Conservation (phyloP, 2,888 invertebrate genomes). For the Anarsia innoxiella region DNA sequence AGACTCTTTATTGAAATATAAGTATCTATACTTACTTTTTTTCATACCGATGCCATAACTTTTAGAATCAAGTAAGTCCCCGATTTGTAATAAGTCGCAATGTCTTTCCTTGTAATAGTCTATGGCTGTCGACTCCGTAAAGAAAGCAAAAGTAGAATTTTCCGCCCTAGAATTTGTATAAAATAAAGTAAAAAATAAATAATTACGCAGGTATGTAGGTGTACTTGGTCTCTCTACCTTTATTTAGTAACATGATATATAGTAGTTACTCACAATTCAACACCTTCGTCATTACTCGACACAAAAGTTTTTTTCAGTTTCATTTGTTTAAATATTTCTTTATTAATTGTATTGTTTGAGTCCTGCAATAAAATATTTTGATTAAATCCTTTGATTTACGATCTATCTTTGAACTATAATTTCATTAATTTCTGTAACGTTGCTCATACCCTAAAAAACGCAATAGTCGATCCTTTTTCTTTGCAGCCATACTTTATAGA, state of each 20-base stretch:
- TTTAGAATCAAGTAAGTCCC: conserved; percentile 85
- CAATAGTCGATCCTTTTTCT: conserved; percentile 85
- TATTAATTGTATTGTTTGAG: conserved; percentile 80
- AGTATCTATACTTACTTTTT: no score
- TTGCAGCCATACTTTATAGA: conserved; percentile 91
- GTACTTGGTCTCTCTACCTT: no score
- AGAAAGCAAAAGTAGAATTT: conserved; percentile 82
- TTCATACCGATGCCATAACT: conserved; percentile 93
- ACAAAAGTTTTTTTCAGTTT: conserved; percentile 66
- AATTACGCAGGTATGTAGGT: no score
- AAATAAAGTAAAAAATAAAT: no score
- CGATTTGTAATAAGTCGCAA: conserved; percentile 83
- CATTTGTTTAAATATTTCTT: conserved; percentile 87
- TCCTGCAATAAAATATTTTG: conserved; percentile 69
- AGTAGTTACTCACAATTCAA: conserved; percentile 49
- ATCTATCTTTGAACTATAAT: no score
- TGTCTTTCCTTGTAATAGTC: conserved; percentile 87
- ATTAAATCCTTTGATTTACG: no score
- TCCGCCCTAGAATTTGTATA: conserved; percentile 49
- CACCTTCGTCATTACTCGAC: conserved; percentile 77
- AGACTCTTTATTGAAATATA: no score
- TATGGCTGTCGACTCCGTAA: conserved; percentile 93
- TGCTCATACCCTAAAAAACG: conserved; percentile 86
- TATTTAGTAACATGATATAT: no score
- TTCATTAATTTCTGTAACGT: not conserved